phyloP scores from a whole-genome alignment of 2,797 vertebrate species.

The Phoebastria nigripes region DNA sequence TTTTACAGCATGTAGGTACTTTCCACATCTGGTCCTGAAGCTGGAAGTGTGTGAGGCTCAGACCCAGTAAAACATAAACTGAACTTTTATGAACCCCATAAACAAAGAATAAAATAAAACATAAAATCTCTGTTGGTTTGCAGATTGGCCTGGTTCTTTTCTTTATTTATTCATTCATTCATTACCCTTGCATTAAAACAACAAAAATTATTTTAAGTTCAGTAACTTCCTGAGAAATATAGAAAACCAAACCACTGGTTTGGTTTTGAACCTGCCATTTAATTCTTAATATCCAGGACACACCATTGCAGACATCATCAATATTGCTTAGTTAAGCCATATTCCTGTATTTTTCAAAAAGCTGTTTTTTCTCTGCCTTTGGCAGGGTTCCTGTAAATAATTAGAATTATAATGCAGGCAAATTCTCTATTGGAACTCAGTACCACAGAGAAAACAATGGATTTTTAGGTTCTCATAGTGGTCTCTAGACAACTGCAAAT shows the following conservation, averaged over 20 bases:
- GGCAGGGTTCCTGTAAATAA: neutral
- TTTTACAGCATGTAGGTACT: conserved; percentile 57
- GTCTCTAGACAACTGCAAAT: neutral
- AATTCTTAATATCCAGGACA: neutral
- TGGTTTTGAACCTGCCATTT: neutral
- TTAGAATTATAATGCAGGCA: neutral
- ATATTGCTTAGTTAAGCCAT: neutral
- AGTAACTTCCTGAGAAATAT: conserved; percentile 6
- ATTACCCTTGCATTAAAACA: neutral
- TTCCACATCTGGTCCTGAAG: conserved; percentile 54
- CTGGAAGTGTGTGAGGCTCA: conserved; percentile 25
- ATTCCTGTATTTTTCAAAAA: neutral
- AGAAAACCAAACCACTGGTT: neutral
- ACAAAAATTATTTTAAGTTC: conserved; percentile 4
- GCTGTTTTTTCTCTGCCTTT: neutral
- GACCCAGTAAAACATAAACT: conserved; percentile 46
- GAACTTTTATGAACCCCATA: conserved; percentile 51
- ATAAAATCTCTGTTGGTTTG: conserved; percentile 8
- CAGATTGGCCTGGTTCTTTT: neutral
- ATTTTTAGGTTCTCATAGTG: neutral
- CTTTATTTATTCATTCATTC: conserved; percentile 18
- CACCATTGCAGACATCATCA: neutral
- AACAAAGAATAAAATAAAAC: conserved; percentile 51
- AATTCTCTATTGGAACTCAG: neutral
- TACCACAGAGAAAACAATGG: neutral